phyloP scores from a whole-genome alignment of 1,140 invertebrate species.

The Metopolophium dirhodum region DNA sequence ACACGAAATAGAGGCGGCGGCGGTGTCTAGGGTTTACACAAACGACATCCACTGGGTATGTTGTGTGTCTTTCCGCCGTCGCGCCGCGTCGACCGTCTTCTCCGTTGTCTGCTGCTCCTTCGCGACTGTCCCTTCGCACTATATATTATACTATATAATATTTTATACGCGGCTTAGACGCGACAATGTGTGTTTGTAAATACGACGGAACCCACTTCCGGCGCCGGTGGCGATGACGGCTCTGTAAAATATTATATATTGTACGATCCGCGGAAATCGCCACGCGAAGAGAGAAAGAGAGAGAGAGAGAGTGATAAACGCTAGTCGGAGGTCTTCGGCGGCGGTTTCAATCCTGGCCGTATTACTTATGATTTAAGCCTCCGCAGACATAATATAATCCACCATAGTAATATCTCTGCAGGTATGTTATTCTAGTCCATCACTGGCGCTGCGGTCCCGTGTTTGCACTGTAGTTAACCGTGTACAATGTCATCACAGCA shows the following conservation, averaged over 20 bases:
- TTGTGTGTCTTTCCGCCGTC: background rate
- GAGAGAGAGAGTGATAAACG: background rate
- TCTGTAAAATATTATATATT: background rate
- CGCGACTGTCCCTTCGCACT: background rate
- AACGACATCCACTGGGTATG: conserved; percentile 11
- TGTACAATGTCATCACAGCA: background rate
- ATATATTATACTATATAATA: background rate
- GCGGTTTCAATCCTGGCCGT: background rate
- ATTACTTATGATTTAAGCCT: background rate
- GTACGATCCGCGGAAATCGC: background rate
- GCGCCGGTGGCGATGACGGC: background rate
- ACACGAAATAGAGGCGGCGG: background rate
- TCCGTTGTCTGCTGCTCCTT: background rate
- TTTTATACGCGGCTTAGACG: background rate
- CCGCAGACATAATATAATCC: background rate
- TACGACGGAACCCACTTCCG: background rate
- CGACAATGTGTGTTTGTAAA: background rate
- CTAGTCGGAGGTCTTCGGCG: too few relatives aligned
- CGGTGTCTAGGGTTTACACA: conserved; percentile 40
- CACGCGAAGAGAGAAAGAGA: too few relatives aligned
- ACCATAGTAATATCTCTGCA: background rate
- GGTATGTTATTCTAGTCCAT: background rate
- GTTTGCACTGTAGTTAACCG: background rate
- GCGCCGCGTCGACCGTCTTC: background rate
- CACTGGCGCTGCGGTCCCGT: background rate